Conservation (phyloP, 2,113 vertebrate species). For the Psittacula cyanocephala region DNA sequence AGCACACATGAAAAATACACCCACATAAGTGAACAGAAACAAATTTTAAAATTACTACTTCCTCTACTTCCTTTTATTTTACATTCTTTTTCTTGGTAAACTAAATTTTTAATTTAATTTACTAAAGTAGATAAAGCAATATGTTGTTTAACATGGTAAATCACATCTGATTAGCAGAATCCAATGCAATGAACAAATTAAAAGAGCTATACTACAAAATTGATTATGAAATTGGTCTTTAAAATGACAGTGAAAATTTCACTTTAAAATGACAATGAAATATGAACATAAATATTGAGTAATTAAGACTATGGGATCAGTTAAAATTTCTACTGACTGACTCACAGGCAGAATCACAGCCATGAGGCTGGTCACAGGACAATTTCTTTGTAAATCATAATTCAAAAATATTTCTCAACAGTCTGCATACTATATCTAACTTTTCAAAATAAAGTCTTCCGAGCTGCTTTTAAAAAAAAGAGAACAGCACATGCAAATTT, state of each 20-base stretch:
- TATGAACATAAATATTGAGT: neutral
- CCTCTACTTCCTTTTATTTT: neutral
- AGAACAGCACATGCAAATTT: neutral
- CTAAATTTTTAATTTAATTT: neutral
- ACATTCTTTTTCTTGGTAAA: neutral
- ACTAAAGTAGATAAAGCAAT: fast-evolving
- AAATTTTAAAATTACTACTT: neutral
- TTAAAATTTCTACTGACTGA: neutral
- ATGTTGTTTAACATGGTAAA: neutral
- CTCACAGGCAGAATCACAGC: neutral
- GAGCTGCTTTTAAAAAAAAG: neutral
- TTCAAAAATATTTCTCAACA: neutral
- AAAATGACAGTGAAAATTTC: neutral
- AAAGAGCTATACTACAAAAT: neutral
- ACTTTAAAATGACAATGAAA: neutral
- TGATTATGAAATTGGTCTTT: neutral
- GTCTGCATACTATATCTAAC: neutral
- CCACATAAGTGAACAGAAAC: neutral
- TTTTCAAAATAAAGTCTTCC: neutral
- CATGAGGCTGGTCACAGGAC: fast-evolving
- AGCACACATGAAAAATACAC: neutral
- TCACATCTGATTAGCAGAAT: neutral
- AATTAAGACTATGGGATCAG: neutral
- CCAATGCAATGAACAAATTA: neutral
- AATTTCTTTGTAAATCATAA: neutral